Evolutionary conservation across 2,113 vertebrate genomes (phyloP), one percentile per base, ranked within the genome.

Genomic region (Dermatemys mawii): DNA sequence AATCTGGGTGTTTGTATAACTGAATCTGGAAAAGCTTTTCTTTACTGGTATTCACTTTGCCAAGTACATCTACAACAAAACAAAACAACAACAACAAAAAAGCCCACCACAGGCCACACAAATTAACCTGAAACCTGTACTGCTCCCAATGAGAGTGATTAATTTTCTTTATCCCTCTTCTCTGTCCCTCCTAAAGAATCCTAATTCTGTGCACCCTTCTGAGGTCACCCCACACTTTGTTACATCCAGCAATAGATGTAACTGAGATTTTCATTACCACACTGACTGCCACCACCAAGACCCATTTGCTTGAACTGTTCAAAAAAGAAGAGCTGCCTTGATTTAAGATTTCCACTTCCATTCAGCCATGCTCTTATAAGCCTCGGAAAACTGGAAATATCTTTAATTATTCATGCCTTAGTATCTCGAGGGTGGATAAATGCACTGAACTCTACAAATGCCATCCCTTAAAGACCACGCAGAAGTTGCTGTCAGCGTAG

Each of bases 151-250:
- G 95, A 90, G 41, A 46, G 63, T 17, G 4, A 19, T 10, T 94
- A 87, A 87, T 93, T 93, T 93, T 91, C 86, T 93, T 89, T 51
- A 81, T 81, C 78, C 70, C 90, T 85, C 86, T 90, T 44, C 76
- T 89, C 55, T 63, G 19, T 27, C 51, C 0, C 0, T 46, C 48
- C 70, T 80, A 82, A 86, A 92, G 41, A 97, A 93, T 63, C 78
- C 41, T 82, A 89, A 92, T 93, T 63, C 8, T 46, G 35, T 38
- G 0, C 0, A 38, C 85, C 54, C 21, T 46, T 27, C 70, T 60
- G 90, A 93, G 21, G 76, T 53, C 92, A 10, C 12, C 78, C 44
- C 67, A 81, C 94, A 29, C 84, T 75, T 70, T 87, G 8, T 51
- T 76, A 49, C 19, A 50, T 12, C 9, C 44, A 86, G 83, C 81